phyloP scores from a whole-genome alignment of 2,888 invertebrate species.

The Hyposoter didymator region DNA sequence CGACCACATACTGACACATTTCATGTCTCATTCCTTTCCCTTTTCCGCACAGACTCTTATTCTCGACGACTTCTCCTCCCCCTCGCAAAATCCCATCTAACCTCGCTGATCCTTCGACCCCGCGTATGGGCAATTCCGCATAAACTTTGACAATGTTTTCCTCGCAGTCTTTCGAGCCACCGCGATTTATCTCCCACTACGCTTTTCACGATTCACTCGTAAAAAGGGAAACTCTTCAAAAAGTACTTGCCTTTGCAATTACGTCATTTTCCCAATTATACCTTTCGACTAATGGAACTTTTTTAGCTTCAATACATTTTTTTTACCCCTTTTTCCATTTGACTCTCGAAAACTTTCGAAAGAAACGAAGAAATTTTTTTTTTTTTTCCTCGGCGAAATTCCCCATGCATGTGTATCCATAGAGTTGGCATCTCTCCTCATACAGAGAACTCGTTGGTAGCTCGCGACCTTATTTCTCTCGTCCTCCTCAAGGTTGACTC shows the following conservation, averaged over 20 bases:
- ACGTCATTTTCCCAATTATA: not conserved
- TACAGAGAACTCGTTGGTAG: constrained; percentile 5
- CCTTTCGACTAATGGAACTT: not conserved
- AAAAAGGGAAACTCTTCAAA: not conserved
- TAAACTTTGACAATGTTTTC: constrained; percentile 33
- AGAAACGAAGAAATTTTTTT: not conserved
- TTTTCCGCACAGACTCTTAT: constrained; percentile 22
- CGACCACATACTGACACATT: constrained; percentile 31
- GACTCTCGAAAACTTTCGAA: not conserved
- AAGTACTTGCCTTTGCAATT: not conserved
- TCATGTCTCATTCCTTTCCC: constrained; percentile 27
- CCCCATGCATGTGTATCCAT: not conserved
- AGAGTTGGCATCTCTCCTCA: constrained; percentile 14
- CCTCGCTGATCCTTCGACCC: constrained; percentile 43
- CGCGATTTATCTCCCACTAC: not conserved
- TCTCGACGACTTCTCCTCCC: constrained; percentile 11
- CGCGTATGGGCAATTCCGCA: constrained; percentile 31
- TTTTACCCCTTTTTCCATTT: not conserved
- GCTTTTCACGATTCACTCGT: not conserved
- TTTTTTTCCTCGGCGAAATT: not conserved
- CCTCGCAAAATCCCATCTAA: constrained; percentile 56
- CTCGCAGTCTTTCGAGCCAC: constrained; percentile 6
- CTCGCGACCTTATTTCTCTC: constrained; percentile 47
- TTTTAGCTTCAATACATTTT: not conserved
- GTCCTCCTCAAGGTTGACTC: constrained; percentile 58